Evolutionary conservation across 2,888 invertebrate genomes (phyloP), one percentile per base, ranked within the genome.

Genomic region (Seladonia tumulorum): DNA sequence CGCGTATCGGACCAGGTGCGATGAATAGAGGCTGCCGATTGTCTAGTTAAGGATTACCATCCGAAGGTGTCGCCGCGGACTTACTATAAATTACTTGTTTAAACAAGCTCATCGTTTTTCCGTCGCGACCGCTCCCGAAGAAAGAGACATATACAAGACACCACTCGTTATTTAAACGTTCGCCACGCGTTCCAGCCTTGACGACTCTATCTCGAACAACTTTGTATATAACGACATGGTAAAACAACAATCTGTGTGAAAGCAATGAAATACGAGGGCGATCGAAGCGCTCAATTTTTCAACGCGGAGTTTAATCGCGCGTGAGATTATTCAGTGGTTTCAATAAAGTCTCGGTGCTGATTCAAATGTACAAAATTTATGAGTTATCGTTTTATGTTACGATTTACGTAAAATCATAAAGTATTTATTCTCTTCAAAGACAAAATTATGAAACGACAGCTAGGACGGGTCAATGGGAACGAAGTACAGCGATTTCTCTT

Each of bases 11-110:
- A 49, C 63, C 76, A 76, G 72, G 75, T 79, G 77, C 77, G 25
- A 60, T 39, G 84, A 71, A 78, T 76, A 79, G 79, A 12, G 35
- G 10, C 68, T 39, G 70, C 70, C 68, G 83, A 78, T 84, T 49
- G 39, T 53, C 85, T 57, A 22, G 75, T 66, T 85, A 66, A 76
- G 57, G 68, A 68, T 57, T 57, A 45, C 45, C 45, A 18, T 70
- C 16, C 12, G 42, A 35, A 70, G 49, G 39, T 49, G 39, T 25
- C 12, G 60, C 22, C 25, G 72, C 25, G 78, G 39, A 45, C 72
- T n/a, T 42, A 42, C 42, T 42, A 70, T 70, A 70, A 70, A 70
- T 70, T 42, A 70, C 70, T 70, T 39, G 70, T 42, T 70, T 70
- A 70, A 70, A 70, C 70, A 70, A 70, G 70, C 42, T 42, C 42